Evolutionary conservation across 2,888 invertebrate species (phyloP), one percentile per base, ranked within the genome.

Genomic region (Hydrotaea diabolus): DNA sequence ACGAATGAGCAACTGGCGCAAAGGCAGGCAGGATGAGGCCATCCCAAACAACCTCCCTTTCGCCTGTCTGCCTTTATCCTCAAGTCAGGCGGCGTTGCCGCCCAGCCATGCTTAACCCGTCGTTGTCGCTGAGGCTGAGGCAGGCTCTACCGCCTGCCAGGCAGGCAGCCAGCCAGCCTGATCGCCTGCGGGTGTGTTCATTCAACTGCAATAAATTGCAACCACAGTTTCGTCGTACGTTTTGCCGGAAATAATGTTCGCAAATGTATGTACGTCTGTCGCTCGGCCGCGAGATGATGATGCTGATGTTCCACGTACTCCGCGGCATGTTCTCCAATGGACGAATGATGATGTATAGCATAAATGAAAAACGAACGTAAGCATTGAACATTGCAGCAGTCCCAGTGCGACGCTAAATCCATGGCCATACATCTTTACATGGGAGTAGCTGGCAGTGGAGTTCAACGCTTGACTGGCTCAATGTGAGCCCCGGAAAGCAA

Each of bases 121-220:
- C n/a, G 19, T 43, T 43, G 43, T 2, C 36, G 31, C 19, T 19
- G 31, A 5, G 15, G 15, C 19, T 19, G 31, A 5, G 15, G 15
- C 19, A 0, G 66, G 21, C 17, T 39, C 19, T 2, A 43, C 19
- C 19, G 66, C 19, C 43, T 39, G 43, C 43, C 26, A 9, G 57
- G 4, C 57, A 21, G 23, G 26, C 59, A 17, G 53, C 19, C 64
- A n/a, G 55, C 53, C 74, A 66, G 64, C 43, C 66, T 53, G 39
- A 39, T 19, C 17, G 85, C 88, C 85, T 87, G 87, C 88, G 87
- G 90, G 90, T 88, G 89, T 90, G 90, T 88, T 89, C 90, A 90
- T 89, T 90, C 90, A 90, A 89, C 89, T 89, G 90, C 90, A 89
- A 90, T 90, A 89, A 90, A 90, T 90, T 89, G 89, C 89, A 88